Evolutionary conservation across 2,888 invertebrate genomes (phyloP), one percentile per base, ranked within the genome.

Genomic region (Galeopsomyia nigrocyanea): DNA sequence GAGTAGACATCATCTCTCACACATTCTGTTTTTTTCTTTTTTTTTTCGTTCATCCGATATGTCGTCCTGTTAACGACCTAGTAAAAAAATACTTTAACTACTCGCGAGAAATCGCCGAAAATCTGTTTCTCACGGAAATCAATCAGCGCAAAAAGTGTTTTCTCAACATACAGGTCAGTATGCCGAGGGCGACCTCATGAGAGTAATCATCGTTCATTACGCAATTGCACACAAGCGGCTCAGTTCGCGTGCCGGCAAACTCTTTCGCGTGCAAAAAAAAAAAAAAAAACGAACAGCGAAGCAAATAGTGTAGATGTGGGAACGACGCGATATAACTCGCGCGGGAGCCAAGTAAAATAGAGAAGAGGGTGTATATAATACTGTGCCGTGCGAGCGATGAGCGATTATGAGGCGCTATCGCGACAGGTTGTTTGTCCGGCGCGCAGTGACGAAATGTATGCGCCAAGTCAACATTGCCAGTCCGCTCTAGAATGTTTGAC

Each of bases 341-440:
- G 53, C 72, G 46, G 61, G 46, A 68, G 64, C 68, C 39, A 22
- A 57, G 60, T 64, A 68, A 68, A 73, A 69, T 56, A 58, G 58
- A 58, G 57, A 58, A 26, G 39, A 10, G 39, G 13, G 39, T n/a
- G n/a, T n/a, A n/a, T n/a, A n/a, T n/a, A 39, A 1, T 1, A 39
- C 1, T 7, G 7, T 10, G 39, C 10, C 10, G 39, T 39, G 1
- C 39, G 39, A 10, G 39, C 39, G 39, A 39, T 39, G 10, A 39
- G 13, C 39, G 39, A 39, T 21, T 21, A 56, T 22, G 19, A 56
- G 22, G 56, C 39, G 39, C 39, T 84, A 84, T 85, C 84, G 75
- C 83, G 82, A 83, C 84, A 83, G 84, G 83, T 84, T 84, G 83
- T 84, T 85, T 85, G 81, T 82, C 80, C 78, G 62, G 63, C 21